A percentile compares a stretch with the other conserved stretches of the same genome.
These are phyloP conservation scores for Benitochromis conjunctus DNA, from an alignment of 2,113 vertebrate species.

Conservation along the genomic window DNA sequence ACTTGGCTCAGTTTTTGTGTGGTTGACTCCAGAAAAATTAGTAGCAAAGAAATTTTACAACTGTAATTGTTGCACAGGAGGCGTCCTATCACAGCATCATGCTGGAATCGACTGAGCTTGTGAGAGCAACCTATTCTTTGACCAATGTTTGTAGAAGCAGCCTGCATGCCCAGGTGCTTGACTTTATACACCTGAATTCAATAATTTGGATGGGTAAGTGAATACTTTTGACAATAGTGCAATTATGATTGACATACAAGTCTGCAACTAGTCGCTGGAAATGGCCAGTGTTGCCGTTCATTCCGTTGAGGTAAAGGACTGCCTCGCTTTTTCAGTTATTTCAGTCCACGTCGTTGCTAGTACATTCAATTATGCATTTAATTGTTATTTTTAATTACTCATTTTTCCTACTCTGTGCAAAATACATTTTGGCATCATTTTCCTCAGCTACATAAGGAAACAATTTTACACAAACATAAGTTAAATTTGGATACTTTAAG, in stretches of 20 bases:
- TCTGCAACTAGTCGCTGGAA: background rate
- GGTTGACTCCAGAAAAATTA: background rate
- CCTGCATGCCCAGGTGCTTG: background rate
- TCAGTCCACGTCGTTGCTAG: background rate
- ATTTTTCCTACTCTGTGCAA: background rate
- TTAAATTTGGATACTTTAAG: too few relatives aligned
- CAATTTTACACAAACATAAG: too few relatives aligned
- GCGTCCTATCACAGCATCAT: background rate
- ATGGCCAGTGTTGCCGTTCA: background rate
- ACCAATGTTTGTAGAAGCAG: background rate
- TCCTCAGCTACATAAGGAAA: too few relatives aligned
- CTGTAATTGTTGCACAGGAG: background rate
- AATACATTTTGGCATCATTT: too few relatives aligned
- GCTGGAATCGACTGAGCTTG: background rate
- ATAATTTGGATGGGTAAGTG: background rate
- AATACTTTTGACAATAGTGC: background rate
- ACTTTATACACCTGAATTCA: background rate
- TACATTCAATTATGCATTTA: background rate
- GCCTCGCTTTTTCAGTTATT: background rate
- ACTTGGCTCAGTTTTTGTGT: background rate
- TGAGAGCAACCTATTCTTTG: background rate
- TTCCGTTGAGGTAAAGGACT: background rate
- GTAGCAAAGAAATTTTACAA: background rate
- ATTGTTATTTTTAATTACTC: background rate
- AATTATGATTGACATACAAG: background rate